Conservation (phyloP, 2,113 vertebrate species). For the Sigmodon hispidus region DNA sequence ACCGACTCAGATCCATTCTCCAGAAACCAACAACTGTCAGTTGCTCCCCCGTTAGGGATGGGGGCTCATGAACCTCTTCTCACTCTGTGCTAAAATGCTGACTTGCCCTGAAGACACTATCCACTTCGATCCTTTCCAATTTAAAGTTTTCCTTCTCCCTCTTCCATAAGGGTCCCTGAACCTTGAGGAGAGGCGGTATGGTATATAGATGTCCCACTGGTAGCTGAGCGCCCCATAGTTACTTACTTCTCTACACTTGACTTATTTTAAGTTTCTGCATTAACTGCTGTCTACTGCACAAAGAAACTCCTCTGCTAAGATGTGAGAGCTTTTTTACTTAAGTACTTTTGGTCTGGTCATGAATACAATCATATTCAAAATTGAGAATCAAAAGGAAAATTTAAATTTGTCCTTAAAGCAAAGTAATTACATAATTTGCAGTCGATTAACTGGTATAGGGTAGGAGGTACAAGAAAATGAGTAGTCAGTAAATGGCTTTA, state of each 20-base stretch:
- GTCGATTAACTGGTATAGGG: background rate
- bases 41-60: too few species aligned
- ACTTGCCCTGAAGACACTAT: background rate
- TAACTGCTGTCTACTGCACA: background rate
- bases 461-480: background rate
- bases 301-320: background rate
- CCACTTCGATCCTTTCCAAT: background rate
- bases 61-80: background rate
- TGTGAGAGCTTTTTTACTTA: background rate
- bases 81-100: background rate
- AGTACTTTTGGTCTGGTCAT: background rate
- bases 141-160: background rate
- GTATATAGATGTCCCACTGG: too few species aligned
- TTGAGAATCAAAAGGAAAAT: background rate
- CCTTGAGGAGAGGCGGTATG: background rate
- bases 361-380: background rate
- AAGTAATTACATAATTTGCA: constrained; percentile 8
- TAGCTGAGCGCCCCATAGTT: background rate
- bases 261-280: background rate
- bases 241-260: too few species aligned
- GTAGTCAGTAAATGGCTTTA: constrained; percentile 30
- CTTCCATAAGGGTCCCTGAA: background rate
- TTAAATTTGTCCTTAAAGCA: background rate
- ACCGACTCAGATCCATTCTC: too few species aligned
- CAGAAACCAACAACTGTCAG: background rate